Percentiles rank a stretch among this genome's conserved stretches.
Evolutionary conservation across 2,797 vertebrate genomes (phyloP).

Genomic region (Typhlichthys subterraneus): DNA sequence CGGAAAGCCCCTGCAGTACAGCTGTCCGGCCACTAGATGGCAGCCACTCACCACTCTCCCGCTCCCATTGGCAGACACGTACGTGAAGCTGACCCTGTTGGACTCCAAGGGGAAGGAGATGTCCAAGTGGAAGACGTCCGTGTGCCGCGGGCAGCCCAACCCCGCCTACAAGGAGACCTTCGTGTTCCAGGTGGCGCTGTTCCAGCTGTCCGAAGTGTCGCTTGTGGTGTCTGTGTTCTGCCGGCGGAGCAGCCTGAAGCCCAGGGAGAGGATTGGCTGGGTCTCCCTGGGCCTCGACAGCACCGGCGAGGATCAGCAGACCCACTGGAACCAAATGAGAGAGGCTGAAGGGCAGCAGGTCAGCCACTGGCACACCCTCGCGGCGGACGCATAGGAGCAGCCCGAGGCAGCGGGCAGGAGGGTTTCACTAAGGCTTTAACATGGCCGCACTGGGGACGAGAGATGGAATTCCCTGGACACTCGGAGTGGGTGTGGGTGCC

Average conservation of each 20-base stretch:
- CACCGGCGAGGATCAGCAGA: constrained; percentile 92
- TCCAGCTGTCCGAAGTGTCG: constrained; percentile 96
- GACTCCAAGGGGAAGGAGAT: constrained; percentile 98
- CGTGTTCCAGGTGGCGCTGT: constrained; percentile 94
- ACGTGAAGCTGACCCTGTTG: constrained; percentile 94
- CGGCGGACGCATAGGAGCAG: constrained; percentile 82
- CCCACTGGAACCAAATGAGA: constrained; percentile 95
- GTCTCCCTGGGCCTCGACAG: constrained; percentile 94
- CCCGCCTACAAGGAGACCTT: constrained; percentile 97
- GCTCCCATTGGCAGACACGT: constrained; percentile 84
- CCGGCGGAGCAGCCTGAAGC: constrained; percentile 89
- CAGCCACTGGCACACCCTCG: constrained; percentile 92
- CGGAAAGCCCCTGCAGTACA: constrained; percentile 20
- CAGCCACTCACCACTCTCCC: constrained; percentile 36
- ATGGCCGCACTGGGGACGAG: background rate
- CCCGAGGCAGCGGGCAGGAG: background rate
- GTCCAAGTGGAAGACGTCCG: constrained; percentile 94
- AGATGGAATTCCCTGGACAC: constrained; percentile 5
- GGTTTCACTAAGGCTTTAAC: background rate
- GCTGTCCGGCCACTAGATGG: constrained; percentile 53
- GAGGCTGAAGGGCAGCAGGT: constrained; percentile 94
- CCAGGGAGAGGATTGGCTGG: constrained; percentile 93
- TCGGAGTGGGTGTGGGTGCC: background rate
- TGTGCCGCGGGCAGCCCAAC: constrained; percentile 92
- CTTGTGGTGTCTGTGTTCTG: constrained; percentile 92